Evolutionary conservation across 2,888 invertebrate genomes (phyloP).

Genomic region (Ophraella communa): DNA sequence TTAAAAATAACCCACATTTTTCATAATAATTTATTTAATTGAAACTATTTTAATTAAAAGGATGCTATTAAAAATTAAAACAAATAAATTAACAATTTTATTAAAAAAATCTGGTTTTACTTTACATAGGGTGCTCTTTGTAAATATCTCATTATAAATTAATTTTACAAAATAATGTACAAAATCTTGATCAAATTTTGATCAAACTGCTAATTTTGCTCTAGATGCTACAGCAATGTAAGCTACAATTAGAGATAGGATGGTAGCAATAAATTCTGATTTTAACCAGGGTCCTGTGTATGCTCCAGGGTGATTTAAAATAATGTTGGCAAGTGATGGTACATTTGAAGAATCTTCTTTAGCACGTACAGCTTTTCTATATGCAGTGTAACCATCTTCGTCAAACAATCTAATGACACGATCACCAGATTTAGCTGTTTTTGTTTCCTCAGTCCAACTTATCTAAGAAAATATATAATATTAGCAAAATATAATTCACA

Average conservation of each 20-base stretch:
- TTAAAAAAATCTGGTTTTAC: slow-evolving; percentile 1
- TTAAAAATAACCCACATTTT: too few species aligned
- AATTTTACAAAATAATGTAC: slow-evolving; percentile 18
- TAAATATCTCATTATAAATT: slow-evolving; percentile 23
- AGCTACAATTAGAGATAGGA: slow-evolving; percentile 77
- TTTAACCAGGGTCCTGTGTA: slow-evolving; percentile 93
- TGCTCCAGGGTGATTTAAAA: slow-evolving; percentile 77
- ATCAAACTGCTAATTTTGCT: slow-evolving; percentile 67
- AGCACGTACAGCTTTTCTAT: slow-evolving; percentile 80
- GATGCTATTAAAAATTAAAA: neutral
- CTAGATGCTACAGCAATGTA: slow-evolving; percentile 88
- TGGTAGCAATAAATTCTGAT: slow-evolving; percentile 87
- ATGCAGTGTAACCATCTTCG: slow-evolving; percentile 88
- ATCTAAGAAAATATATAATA: slow-evolving; percentile 65
- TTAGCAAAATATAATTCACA: neutral
- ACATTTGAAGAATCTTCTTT: slow-evolving; percentile 73
- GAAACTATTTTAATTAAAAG: neutral
- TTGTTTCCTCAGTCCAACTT: slow-evolving; percentile 91
- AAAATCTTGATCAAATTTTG: neutral
- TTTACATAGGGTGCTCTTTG: slow-evolving; percentile 1
- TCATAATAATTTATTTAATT: too few species aligned
- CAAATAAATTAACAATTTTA: slow-evolving; percentile 4
- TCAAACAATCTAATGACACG: slow-evolving; percentile 84
- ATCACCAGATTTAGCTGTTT: slow-evolving; percentile 81
- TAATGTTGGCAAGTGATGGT: slow-evolving; percentile 74